Evolutionary conservation across 2,113 vertebrate species (phyloP), one percentile per base, ranked within the genome.

Genomic region (Trogon melanurus): DNA sequence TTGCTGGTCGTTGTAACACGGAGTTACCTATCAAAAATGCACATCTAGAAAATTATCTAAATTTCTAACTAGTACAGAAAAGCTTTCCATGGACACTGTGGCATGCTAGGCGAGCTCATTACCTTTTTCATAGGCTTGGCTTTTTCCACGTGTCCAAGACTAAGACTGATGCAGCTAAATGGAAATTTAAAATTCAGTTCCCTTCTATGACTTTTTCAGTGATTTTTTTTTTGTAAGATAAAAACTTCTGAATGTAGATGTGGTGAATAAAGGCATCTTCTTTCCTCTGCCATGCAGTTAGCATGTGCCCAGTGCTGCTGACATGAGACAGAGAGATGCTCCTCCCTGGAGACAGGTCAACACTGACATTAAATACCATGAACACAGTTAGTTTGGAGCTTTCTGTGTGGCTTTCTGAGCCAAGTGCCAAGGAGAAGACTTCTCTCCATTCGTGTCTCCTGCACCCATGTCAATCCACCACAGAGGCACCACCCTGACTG

Each of bases 291-390:
- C 51, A 16, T 6, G 6, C 62, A 41, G 4, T 32, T 57, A 75
- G 48, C 27, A 1, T 18, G 9, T 21, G 25, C 56, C 73, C 38
- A 32, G 25, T 44, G 45, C 70, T 85, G 48, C 20, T 73, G 80
- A 8, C 1, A 1, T 6, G 18, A 21, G 36, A 6, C 15, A 21
- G 44, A 34, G 36, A 17, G 78, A 8, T 81, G 65, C 4, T 81
- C n/a, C 48, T 67, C 2, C 14, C 21, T 1, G 5, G 32, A 36
- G 48, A 75, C 26, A n/a, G 13, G 53, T 36, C 45, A 44, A 4
- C 38, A 13, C 10, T 9, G 7, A 26, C 22, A 2, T 15, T 5
- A 23, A 38, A 41, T 36, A 14, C 51, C 23, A 13, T 0, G 3
- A 16, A 51, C 22, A 4, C 4, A 36, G 32, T 58, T 17, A 5